A percentile compares a stretch with the other conserved stretches of the same genome.
phyloP scores from a whole-genome alignment of 2,113 vertebrate genomes.

The Caracal caracal region DNA sequence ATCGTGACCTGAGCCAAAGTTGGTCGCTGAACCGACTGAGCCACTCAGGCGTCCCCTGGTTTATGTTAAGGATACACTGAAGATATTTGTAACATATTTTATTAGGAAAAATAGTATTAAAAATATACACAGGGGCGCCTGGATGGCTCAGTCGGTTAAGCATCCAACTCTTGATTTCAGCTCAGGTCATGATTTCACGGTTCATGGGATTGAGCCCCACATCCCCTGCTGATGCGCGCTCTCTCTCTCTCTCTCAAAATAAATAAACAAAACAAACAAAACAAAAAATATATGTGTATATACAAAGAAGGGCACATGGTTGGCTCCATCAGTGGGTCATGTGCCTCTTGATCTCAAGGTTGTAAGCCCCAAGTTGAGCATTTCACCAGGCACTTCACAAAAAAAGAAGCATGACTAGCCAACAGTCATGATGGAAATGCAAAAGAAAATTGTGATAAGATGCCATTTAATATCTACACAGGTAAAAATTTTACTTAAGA shows the following conservation, averaged over 20 bases:
- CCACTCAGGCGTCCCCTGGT: no score
- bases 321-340: background rate
- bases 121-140: background rate
- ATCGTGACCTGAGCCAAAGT: no score
- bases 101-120: background rate
- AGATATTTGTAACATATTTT: background rate
- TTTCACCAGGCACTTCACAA: background rate
- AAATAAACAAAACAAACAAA: no score
- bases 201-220: no score
- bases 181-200: no score
- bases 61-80: background rate
- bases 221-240: no score
- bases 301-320: background rate
- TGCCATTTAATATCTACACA: background rate
- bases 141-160: background rate
- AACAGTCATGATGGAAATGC: background rate
- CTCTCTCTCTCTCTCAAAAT: no score
- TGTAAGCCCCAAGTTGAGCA: background rate
- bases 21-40: no score
- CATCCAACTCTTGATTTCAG: no score
- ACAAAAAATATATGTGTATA: background rate
- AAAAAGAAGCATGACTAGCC: background rate
- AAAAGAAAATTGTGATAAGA: conserved; percentile 43
- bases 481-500: background rate
- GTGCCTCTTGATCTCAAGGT: background rate